Evolutionary conservation across 2,797 vertebrate genomes (phyloP), one percentile per base, ranked within the genome.

Genomic region (Meda fulgida): DNA sequence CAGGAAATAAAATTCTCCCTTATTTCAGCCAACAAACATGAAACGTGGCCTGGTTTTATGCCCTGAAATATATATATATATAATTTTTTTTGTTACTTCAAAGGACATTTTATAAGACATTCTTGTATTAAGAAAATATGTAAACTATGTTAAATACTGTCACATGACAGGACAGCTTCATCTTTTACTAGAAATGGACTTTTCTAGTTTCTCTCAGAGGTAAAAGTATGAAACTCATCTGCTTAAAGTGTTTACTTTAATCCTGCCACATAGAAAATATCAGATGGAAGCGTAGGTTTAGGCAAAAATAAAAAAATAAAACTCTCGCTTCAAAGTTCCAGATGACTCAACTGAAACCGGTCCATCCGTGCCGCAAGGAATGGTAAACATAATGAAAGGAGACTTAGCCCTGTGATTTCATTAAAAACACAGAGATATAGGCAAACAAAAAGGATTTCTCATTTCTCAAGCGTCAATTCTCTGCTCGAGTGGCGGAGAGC

Each of bases 391-490:
- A 92, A 91, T 89, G 86, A 90, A 84, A 88, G 80, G 70, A 80
- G 86, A 90, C 87, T 78, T 86, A 76, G 85, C 88, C 75, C 88
- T 88, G 51, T 90, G 86, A 87, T 91, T 93, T 90, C 86, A 89
- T 92, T 92, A 89, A 91, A 91, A 86, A 84, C 86, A 73, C 76
- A 76, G 85, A 11, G 85, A 90, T 88, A 84, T 7, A 40, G n/a
- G 55, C 21, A 83, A 88, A 90, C 84, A 88, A 40, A 89, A 82
- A 77, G 70, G 88, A 89, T 91, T 87, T 92, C 86, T 89, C 36
- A 76, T 89, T 89, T 92, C 78, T 90, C 87, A 88, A 91, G 78
- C 85, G 77, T 85, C 86, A 89, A 86, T 89, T 91, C 80, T 90
- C 85, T 84, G 87, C 88, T 89, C 85, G 85, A 82, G 63, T 84